Evolutionary conservation across 2,113 vertebrate genomes (phyloP), one percentile per base, ranked within the genome.

Genomic region (Clarias magur): DNA sequence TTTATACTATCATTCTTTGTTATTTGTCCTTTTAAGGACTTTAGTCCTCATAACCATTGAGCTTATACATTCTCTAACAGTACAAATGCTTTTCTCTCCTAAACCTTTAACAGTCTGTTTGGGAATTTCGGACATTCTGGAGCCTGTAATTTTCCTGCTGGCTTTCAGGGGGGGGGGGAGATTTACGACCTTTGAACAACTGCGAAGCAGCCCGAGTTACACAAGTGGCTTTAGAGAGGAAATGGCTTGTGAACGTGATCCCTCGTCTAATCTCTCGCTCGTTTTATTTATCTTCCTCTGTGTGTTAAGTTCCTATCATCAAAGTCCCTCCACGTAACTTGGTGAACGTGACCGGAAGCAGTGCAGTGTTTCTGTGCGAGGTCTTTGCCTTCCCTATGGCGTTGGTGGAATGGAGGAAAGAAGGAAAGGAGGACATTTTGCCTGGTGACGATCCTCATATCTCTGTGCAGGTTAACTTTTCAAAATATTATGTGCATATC

Each of bases 361-460:
- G 91, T 23, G 83, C 95, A 23, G 68, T 92, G 0, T 94, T 96
- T 67, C 91, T 95, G 48, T 95, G 95, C 19, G 95, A 96, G 91
- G 94, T 96, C 48, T 95, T 94, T 85, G 95, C 94, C 0, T 95
- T 93, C 82, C 95, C 95, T 0, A 94, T 95, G 94, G 95, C 95
- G 0, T 34, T 93, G 73, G 91, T 95, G 12, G 94, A 96, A 87
- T 95, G 95, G 95, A 94, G 88, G 73, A 95, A 94, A 88, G 95
- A 95, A 3, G 94, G 94, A 3, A 86, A 68, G 12, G 93, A 95
- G 6, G 70, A 90, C 0, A 42, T 93, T 48, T 92, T 95, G 62
- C 95, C 95, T 1, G 95, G 95, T 54, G 95, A 95, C 62, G 95
- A 96, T 91, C 94, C 95, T 0, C 95, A 95, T 89, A 92, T 96